Evolutionary conservation across 1,140 invertebrate genomes (phyloP).

Genomic region (Heliconius nattereri): DNA sequence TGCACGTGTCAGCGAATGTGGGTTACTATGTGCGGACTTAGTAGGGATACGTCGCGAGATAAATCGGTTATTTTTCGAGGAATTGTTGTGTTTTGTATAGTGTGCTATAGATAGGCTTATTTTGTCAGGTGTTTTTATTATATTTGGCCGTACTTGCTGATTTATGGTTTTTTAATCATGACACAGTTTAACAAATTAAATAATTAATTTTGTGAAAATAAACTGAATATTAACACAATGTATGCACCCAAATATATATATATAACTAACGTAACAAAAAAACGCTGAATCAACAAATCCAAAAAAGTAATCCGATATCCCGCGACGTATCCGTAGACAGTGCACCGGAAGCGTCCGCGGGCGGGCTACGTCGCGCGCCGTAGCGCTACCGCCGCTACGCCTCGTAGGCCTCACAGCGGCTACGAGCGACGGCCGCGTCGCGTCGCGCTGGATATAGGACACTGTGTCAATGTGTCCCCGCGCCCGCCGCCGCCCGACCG

Average conservation of each 20-base stretch:
- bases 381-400: conserved; percentile 70
- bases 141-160: not conserved
- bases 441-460: conserved; percentile 63
- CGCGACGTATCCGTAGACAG: conserved; percentile 52
- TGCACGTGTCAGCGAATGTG: conserved; percentile 61
- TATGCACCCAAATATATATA: not conserved
- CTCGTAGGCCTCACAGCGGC: conserved; percentile 71
- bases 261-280: not conserved
- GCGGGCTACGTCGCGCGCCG: conserved; percentile 56
- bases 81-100: not conserved
- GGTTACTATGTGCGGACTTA: conserved; percentile 42
- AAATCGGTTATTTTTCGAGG: not conserved
- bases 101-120: not conserved
- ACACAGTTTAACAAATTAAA: too few relatives aligned
- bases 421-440: conserved; percentile 62
- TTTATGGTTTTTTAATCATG: too few relatives aligned
- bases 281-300: not conserved
- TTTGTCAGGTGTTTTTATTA: not conserved
- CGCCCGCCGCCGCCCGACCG: not conserved
- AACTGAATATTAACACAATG: not conserved
- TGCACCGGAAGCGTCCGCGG: conserved; percentile 59
- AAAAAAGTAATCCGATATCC: conserved; percentile 34
- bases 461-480: conserved; percentile 55
- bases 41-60: conserved; percentile 51
- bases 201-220: too few relatives aligned